Evolutionary conservation across 2,113 vertebrate species (phyloP).

Genomic region (Irena cyanogastra): DNA sequence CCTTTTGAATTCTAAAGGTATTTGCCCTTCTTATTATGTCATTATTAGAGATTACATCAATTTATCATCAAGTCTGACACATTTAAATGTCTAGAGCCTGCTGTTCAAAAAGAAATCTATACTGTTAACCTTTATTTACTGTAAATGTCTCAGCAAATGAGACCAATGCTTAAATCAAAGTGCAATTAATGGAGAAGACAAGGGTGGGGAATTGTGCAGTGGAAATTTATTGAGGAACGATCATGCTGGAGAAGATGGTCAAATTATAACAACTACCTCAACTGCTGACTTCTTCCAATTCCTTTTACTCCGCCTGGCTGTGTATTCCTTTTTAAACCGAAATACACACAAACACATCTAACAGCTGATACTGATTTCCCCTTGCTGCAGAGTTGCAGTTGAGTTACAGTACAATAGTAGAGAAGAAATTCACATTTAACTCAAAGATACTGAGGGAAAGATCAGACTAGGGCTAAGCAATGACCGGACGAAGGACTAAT

Average conservation of each 20-base stretch:
- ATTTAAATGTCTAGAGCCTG: slow-evolving; percentile 17
- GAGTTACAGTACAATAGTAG: not conserved
- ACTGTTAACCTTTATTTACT: slow-evolving; percentile 50
- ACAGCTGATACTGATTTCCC: not conserved
- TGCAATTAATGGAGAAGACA: slow-evolving; percentile 8
- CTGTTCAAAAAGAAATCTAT: slow-evolving; percentile 13
- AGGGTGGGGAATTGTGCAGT: not conserved
- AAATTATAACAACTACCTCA: not conserved
- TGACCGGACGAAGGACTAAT: not conserved
- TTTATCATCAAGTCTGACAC: slow-evolving; percentile 6
- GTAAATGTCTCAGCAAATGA: slow-evolving; percentile 46
- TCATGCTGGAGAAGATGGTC: not conserved
- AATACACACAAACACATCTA: not conserved
- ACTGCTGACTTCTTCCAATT: not conserved
- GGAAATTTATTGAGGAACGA: slow-evolving; percentile 1
- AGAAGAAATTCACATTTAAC: not conserved
- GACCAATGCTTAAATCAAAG: slow-evolving; percentile 32
- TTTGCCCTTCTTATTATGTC: not conserved
- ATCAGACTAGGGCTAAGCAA: not conserved
- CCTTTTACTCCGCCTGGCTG: not conserved
- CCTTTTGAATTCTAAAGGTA: not conserved
- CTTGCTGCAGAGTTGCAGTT: not conserved
- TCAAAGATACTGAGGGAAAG: not conserved
- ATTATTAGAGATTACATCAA: slow-evolving; percentile 14
- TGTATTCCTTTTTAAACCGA: not conserved